Percentiles rank a stretch among this genome's conserved stretches.
Conservation (phyloP, 1,140 invertebrate genomes). For the Lanistes nyassanus region DNA sequence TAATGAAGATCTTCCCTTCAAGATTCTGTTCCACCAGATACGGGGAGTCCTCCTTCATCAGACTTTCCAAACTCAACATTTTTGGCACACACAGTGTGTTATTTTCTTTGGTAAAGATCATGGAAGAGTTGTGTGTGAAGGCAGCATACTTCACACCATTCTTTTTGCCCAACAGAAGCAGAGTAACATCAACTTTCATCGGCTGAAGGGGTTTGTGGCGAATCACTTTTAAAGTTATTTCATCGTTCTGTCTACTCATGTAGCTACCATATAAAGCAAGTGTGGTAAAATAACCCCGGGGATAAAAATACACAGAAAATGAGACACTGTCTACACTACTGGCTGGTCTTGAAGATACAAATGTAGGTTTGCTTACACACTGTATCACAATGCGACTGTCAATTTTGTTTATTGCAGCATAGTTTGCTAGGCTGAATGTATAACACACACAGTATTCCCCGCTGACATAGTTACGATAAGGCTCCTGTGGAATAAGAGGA, state of each 20-base stretch:
- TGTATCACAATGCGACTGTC: constrained; percentile 48
- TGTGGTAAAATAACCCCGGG: constrained; percentile 54
- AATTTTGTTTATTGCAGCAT: constrained; percentile 48
- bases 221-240: constrained; percentile 47
- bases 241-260: constrained; percentile 49
- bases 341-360: constrained; percentile 1
- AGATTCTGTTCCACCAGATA: constrained; percentile 54
- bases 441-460: constrained; percentile 43
- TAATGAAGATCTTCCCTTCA: constrained; percentile 54
- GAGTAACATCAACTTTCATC: constrained; percentile 45
- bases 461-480: constrained; percentile 50
- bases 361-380: constrained; percentile 21
- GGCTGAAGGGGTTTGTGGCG: constrained; percentile 30
- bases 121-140: constrained; percentile 38
- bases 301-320: constrained; percentile 56
- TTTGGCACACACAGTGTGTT: constrained; percentile 43
- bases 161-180: constrained; percentile 54
- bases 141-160: constrained; percentile 51
- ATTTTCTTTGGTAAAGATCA: constrained; percentile 39
- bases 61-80: constrained; percentile 46
- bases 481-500: constrained; percentile 30
- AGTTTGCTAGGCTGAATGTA: constrained; percentile 43
- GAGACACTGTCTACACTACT: constrained; percentile 8
- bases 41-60: constrained; percentile 50
- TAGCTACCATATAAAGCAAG: constrained; percentile 54